Conservation (phyloP, 1,140 invertebrate genomes). For the Cephus cinctus region DNA sequence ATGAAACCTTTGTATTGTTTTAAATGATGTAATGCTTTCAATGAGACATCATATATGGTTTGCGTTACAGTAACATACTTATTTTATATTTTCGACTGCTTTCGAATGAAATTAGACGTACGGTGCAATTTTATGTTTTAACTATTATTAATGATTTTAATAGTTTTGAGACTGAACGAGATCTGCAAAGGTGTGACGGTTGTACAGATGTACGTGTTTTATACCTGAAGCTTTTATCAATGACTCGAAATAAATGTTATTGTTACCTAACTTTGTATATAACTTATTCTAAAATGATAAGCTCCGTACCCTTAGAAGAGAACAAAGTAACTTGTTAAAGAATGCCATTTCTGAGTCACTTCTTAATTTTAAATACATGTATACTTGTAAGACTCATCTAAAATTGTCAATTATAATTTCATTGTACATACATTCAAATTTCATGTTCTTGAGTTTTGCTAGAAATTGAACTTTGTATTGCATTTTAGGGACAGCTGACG, state of each 20-base stretch:
- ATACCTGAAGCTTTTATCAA: constrained; percentile 40
- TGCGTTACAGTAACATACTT: background rate
- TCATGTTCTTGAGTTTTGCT: too few species aligned
- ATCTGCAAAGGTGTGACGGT: constrained; percentile 31
- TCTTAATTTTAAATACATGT: too few species aligned
- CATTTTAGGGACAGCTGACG: too few species aligned
- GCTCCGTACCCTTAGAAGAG: too few species aligned
- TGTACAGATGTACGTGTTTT: constrained; percentile 39
- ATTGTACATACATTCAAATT: too few species aligned
- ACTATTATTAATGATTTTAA: constrained; percentile 14
- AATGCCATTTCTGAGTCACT: too few species aligned
- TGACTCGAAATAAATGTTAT: constrained; percentile 35
- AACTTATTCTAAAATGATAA: too few species aligned
- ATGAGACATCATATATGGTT: background rate
- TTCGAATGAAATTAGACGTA: background rate
- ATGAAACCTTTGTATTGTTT: background rate
- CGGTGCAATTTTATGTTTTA: too few species aligned
- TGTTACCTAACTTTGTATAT: constrained; percentile 28
- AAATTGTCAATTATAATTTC: too few species aligned
- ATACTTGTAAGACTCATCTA: too few species aligned
- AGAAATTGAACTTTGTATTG: too few species aligned
- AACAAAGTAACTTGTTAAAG: too few species aligned
- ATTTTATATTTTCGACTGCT: background rate
- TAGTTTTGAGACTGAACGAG: constrained; percentile 25
- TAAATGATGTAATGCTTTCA: background rate